Percentiles rank a stretch among this genome's conserved stretches.
These are phyloP conservation scores for Spialia ferax DNA, from an alignment of 2,888 invertebrate species.

Conservation along the genomic window DNA sequence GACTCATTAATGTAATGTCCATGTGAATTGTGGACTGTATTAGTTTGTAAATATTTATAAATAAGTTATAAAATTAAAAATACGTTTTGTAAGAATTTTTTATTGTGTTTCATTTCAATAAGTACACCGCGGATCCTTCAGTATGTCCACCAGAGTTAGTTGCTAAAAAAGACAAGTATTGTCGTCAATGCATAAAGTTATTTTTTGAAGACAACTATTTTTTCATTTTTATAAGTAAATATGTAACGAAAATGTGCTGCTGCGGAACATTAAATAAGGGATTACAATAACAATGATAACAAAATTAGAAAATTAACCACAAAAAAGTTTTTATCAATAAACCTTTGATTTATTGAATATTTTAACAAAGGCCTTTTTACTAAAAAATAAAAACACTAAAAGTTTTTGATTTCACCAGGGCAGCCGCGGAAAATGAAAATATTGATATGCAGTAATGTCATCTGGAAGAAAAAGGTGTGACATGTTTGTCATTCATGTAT, in stretches of 20 bases:
- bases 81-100: too few relatives aligned
- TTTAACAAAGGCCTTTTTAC: conserved; percentile 28
- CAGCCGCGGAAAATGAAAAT: conserved; percentile 82
- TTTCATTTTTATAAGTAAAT: too few relatives aligned
- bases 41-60: conserved; percentile 9
- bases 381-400: conserved; percentile 58
- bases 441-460: conserved; percentile 82
- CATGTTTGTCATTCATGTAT: conserved; percentile 83
- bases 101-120: neutral
- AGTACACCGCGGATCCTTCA: too few relatives aligned
- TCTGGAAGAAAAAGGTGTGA: conserved; percentile 85
- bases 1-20: conserved; percentile 1
- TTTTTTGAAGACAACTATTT: too few relatives aligned
- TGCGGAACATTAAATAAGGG: neutral
- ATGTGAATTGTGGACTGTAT: neutral
- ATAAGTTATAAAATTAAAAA: conserved; percentile 12
- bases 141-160: too few relatives aligned
- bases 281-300: neutral
- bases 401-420: conserved; percentile 72
- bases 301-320: neutral
- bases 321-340: neutral
- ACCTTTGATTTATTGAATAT: neutral
- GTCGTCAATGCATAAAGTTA: too few relatives aligned
- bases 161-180: too few relatives aligned
- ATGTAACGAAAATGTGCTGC: too few relatives aligned